Conservation (phyloP, 2,113 vertebrate species). For the cattle (Bos taurus) region ARS-UCD2.0 NC_037332.1:114164501-114165000, state of each 20-base stretch:
- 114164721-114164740: not conserved
- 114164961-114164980: not conserved
- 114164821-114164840: not conserved
- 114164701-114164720: not conserved
- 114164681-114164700: not conserved
- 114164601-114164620: not conserved
- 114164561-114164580: not conserved
- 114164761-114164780: not conserved
- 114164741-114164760: not conserved
- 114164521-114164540: not conserved
- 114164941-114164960: not conserved
- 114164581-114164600: not conserved
- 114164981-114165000: not conserved
- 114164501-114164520: not conserved
- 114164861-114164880: slow-evolving; percentile 29
- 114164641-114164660: not conserved
- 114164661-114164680: rapidly evolving
- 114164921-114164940: slow-evolving; percentile 37
- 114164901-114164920: slow-evolving; percentile 43
- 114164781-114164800: not conserved
- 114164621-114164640: not conserved
- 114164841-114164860: not conserved
- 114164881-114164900: slow-evolving; percentile 45
- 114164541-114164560: not conserved
- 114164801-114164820: not conserved